Conservation (phyloP, 2,888 invertebrate species). For the Agonopterix alstromeriana region DNA sequence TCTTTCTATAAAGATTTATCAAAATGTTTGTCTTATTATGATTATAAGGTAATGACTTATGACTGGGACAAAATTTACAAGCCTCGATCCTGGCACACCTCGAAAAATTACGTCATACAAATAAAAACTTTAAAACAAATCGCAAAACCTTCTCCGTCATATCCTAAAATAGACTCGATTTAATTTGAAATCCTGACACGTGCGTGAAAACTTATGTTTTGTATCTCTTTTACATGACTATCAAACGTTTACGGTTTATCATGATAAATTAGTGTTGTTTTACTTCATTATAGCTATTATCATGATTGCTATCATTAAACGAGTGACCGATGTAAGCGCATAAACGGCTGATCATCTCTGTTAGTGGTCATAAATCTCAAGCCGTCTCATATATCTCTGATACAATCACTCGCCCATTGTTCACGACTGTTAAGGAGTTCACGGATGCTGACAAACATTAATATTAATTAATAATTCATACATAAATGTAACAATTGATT, state of each 20-base stretch:
- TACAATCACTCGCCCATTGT: constrained; percentile 58
- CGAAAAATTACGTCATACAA: too few species aligned
- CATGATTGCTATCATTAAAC: constrained; percentile 22
- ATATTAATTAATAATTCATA: constrained; percentile 49
- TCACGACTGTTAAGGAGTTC: constrained; percentile 36
- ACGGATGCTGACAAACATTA: constrained; percentile 33
- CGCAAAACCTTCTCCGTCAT: neutral
- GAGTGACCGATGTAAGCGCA: constrained; percentile 15
- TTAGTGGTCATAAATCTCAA: constrained; percentile 42
- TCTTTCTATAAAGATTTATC: too few species aligned
- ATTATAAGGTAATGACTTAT: too few species aligned
- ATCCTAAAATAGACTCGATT: neutral
- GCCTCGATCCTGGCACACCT: too few species aligned
- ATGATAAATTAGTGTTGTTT: constrained; percentile 14
- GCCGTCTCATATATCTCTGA: constrained; percentile 38
- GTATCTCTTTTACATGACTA: neutral
- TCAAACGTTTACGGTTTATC: neutral
- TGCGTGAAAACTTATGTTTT: neutral
- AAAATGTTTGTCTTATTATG: too few species aligned
- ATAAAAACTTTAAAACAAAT: too few species aligned
- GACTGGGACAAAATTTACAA: too few species aligned
- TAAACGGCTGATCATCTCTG: constrained; percentile 24
- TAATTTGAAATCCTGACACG: neutral
- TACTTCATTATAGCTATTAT: constrained; percentile 18
- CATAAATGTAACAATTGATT: constrained; percentile 9